A percentile compares a stretch with the other conserved stretches of the same genome.
Evolutionary conservation across 2,797 vertebrate species (phyloP).

Genomic region (Bovichtus diacanthus): DNA sequence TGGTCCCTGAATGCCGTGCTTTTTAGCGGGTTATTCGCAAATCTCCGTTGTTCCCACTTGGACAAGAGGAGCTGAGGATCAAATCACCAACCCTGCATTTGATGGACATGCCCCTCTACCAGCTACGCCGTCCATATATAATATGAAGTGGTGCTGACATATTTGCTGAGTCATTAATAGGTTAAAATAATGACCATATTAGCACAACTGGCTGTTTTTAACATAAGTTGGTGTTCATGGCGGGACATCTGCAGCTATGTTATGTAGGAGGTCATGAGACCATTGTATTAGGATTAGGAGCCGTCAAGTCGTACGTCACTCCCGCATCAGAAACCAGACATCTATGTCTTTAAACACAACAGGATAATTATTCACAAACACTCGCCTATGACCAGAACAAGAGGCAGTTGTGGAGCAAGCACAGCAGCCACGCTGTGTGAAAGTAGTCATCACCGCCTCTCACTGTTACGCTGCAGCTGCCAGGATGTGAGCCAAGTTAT

Average conservation of each 20-base stretch:
- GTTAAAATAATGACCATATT: neutral
- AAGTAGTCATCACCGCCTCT: slow-evolving; percentile 51
- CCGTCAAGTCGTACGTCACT: slow-evolving; percentile 27
- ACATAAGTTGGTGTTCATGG: slow-evolving; percentile 3
- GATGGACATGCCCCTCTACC: neutral
- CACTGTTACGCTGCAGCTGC: slow-evolving; percentile 69
- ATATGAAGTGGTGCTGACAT: slow-evolving; percentile 5
- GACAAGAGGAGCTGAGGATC: neutral
- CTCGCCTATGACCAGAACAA: slow-evolving; percentile 30
- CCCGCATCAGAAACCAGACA: slow-evolving; percentile 43
- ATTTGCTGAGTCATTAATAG: slow-evolving; percentile 12
- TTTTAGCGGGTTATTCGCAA: neutral
- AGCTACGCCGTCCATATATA: neutral
- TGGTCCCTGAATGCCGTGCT: neutral
- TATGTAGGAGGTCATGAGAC: slow-evolving; percentile 37
- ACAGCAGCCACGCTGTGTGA: slow-evolving; percentile 42
- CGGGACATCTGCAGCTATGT: slow-evolving; percentile 29
- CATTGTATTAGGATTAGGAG: slow-evolving; percentile 46
- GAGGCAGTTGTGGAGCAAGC: slow-evolving; percentile 44
- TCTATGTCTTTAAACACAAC: slow-evolving; percentile 43
- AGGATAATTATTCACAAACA: slow-evolving; percentile 29
- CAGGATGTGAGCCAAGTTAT: slow-evolving; percentile 70
- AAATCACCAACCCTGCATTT: neutral
- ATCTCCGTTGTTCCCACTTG: neutral
- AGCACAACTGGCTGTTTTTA: neutral